Conservation (phyloP, 2,888 invertebrate genomes). For the Conistra vaccinii region DNA sequence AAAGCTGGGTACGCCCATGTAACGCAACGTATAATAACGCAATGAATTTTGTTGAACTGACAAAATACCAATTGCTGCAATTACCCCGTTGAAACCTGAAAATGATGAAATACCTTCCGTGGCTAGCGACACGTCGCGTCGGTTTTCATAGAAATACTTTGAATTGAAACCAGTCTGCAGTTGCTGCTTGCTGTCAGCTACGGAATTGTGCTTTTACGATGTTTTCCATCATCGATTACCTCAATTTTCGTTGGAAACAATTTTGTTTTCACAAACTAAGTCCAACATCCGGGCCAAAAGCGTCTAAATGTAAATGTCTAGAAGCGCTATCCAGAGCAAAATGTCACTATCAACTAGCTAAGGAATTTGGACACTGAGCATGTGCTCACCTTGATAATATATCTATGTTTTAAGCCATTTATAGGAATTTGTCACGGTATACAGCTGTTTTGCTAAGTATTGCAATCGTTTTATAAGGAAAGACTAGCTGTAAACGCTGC, state of each 20-base stretch:
- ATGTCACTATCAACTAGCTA: constrained; percentile 32
- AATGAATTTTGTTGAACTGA: no score
- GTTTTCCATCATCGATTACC: background rate
- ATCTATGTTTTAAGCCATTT: constrained; percentile 27
- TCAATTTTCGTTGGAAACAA: background rate
- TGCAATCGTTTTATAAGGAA: constrained; percentile 17
- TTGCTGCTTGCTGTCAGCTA: no score
- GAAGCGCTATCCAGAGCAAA: constrained; percentile 13
- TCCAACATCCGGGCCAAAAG: constrained; percentile 16
- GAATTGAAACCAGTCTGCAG: no score
- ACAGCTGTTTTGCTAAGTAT: constrained; percentile 26
- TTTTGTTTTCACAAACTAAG: background rate
- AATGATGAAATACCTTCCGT: no score
- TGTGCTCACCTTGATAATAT: constrained; percentile 44
- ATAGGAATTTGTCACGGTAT: constrained; percentile 7
- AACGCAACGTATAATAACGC: no score
- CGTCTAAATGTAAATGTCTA: background rate
- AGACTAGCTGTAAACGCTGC: background rate
- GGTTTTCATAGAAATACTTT: no score
- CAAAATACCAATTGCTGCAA: no score
- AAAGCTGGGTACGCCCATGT: no score
- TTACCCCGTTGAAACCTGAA: no score
- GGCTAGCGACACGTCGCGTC: no score
- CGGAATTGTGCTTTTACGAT: background rate
- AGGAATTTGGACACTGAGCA: constrained; percentile 38